A percentile compares a stretch with the other conserved stretches of the same genome.
These are phyloP conservation scores for Campoplex capitator DNA, from an alignment of 2,888 invertebrate genomes.

Conservation along the genomic window DNA sequence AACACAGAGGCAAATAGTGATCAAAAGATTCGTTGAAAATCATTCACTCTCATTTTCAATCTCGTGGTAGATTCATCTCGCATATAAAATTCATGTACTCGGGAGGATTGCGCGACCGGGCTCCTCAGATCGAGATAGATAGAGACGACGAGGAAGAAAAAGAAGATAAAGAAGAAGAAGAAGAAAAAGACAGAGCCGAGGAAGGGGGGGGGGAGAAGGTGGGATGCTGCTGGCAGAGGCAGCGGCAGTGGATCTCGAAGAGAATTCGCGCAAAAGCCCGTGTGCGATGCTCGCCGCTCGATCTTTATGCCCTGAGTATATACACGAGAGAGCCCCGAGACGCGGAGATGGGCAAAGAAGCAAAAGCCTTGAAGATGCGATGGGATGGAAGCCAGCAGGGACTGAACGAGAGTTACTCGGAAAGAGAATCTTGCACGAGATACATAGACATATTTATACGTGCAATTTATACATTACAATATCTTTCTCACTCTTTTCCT, in stretches of 20 bases:
- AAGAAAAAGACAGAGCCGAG: slow-evolving; percentile 25
- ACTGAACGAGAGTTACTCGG: slow-evolving; percentile 53
- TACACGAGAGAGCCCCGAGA: slow-evolving; percentile 15
- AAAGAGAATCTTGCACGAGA: slow-evolving; percentile 45
- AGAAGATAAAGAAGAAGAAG: slow-evolving; percentile 28
- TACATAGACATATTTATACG: slow-evolving; percentile 14
- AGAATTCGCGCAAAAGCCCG: slow-evolving; percentile 47
- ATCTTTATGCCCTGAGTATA: slow-evolving; percentile 52
- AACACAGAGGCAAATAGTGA: neutral
- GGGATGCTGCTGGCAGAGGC: slow-evolving; percentile 23
- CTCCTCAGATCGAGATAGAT: slow-evolving; percentile 26
- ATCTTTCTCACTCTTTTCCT: neutral
- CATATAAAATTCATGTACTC: slow-evolving; percentile 61
- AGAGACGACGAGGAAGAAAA: slow-evolving; percentile 39
- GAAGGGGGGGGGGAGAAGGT: slow-evolving; percentile 4
- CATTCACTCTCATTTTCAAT: slow-evolving; percentile 1
- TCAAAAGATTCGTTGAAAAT: neutral
- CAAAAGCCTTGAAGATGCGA: slow-evolving; percentile 57
- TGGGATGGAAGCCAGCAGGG: slow-evolving; percentile 63
- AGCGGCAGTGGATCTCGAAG: slow-evolving; percentile 58
- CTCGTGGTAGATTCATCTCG: slow-evolving; percentile 20
- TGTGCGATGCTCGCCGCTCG: slow-evolving; percentile 50
- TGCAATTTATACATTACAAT: neutral
- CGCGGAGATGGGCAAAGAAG: slow-evolving; percentile 39
- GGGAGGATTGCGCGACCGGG: slow-evolving; percentile 64